A percentile compares a stretch with the other conserved stretches of the same genome.
These are phyloP conservation scores for Pachycephala philippinensis DNA, from an alignment of 2,113 vertebrate species.

Conservation along the genomic window DNA sequence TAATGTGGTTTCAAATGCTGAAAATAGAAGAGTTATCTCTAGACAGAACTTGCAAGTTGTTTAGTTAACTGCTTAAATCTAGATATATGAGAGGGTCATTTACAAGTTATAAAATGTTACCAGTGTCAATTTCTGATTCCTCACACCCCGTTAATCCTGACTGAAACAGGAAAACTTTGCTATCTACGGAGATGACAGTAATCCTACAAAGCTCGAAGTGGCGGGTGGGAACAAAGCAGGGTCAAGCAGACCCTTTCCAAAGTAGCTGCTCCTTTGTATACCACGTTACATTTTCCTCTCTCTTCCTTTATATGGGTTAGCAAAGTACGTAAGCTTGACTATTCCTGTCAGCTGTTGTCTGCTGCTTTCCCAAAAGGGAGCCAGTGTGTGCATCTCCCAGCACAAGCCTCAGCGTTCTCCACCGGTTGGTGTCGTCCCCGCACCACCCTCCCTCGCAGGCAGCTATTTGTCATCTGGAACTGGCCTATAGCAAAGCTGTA, in stretches of 20 bases:
- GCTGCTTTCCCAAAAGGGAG: not conserved
- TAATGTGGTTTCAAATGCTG: not conserved
- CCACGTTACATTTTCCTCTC: not conserved
- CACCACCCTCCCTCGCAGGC: not conserved
- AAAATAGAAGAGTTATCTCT: not conserved
- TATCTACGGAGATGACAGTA: not conserved
- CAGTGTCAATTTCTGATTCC: not conserved
- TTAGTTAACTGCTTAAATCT: not conserved
- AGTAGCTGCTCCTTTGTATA: not conserved
- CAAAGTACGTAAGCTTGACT: not conserved
- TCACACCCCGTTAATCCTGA: not conserved
- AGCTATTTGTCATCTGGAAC: not conserved
- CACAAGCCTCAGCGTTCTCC: not conserved
- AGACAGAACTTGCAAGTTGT: not conserved
- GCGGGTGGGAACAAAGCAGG: not conserved
- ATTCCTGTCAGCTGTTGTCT: not conserved
- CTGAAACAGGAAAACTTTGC: not conserved
- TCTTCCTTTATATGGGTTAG: not conserved
- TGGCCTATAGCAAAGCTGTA: not conserved
- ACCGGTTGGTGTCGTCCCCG: not conserved
- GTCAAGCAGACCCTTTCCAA: not conserved
- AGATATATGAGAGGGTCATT: not conserved
- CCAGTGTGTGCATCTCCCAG: not conserved
- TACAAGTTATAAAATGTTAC: not conserved
- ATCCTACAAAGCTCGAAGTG: not conserved